These are phyloP conservation scores for Megalops atlanticus DNA, from an alignment of 2,113 vertebrate species.

Conservation along the genomic window DNA sequence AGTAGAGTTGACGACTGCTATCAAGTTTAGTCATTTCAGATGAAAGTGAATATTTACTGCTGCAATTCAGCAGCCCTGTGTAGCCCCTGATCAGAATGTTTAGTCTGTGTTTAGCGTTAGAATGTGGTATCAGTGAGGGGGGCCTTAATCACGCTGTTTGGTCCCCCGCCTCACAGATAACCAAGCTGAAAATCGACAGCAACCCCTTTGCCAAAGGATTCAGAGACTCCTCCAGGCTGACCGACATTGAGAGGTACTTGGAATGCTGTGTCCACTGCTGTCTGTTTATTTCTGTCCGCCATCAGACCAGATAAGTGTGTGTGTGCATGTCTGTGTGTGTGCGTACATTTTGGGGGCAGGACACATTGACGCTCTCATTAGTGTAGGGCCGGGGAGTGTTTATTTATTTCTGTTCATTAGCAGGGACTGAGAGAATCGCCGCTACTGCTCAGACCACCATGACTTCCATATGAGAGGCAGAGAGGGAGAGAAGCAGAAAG, in stretches of 20 bases:
- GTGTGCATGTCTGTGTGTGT: conserved; percentile 34
- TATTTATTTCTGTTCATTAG: conserved; percentile 33
- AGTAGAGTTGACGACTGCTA: no score
- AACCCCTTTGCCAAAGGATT: conserved; percentile 99
- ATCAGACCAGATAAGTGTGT: conserved; percentile 62
- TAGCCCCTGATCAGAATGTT: background rate
- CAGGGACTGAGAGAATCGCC: background rate
- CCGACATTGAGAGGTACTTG: conserved; percentile 98
- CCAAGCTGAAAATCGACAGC: conserved; percentile 99
- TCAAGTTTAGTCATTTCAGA: background rate
- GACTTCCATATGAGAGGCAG: background rate
- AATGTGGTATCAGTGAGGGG: background rate
- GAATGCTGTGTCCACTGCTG: conserved; percentile 71
- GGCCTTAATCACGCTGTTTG: conserved; percentile 17
- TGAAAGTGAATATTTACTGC: background rate
- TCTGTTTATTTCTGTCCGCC: conserved; percentile 47
- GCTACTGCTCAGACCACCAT: background rate
- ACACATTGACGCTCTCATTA: background rate
- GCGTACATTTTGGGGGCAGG: conserved; percentile 23
- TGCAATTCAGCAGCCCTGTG: background rate
- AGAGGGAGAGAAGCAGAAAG: background rate
- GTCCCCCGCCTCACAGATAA: conserved; percentile 79
- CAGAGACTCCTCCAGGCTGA: conserved; percentile 96
- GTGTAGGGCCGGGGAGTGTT: background rate
- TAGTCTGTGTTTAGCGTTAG: conserved; percentile 7